Percentiles rank a stretch among this genome's conserved stretches.
Conservation (phyloP, 2,113 vertebrate genomes). For the Pelusios castaneus region DNA sequence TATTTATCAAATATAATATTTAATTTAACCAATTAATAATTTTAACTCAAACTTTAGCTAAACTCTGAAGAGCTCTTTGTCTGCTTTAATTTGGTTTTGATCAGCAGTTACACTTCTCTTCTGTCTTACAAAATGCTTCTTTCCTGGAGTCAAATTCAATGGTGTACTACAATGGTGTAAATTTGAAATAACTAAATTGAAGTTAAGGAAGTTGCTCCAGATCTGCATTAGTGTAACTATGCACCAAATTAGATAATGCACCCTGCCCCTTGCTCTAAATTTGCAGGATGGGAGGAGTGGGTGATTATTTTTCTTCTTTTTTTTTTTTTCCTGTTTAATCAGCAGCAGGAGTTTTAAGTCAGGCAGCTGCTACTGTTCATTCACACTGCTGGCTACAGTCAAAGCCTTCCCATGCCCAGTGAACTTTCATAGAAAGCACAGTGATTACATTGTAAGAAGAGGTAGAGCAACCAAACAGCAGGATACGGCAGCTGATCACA, state of each 20-base stretch:
- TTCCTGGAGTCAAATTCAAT: neutral
- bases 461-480: neutral
- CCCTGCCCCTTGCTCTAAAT: neutral
- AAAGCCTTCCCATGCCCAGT: neutral
- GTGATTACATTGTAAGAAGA: constrained; percentile 1
- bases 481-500: constrained; percentile 8
- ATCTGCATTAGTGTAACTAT: neutral
- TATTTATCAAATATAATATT: neutral
- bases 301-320: neutral
- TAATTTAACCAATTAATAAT: neutral
- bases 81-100: neutral
- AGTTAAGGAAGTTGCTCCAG: neutral
- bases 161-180: neutral
- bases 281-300: neutral
- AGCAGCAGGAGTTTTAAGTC: neutral
- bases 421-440: neutral
- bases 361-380: neutral
- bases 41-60: neutral
- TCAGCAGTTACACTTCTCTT: neutral
- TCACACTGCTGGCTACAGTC: neutral
- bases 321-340: too few species aligned
- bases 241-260: neutral
- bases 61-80: neutral
- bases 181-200: neutral
- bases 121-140: neutral